A percentile compares a stretch with the other conserved stretches of the same genome.
These are phyloP conservation scores for Vireo altiloquus DNA, from an alignment of 2,113 vertebrate species.

Conservation along the genomic window DNA sequence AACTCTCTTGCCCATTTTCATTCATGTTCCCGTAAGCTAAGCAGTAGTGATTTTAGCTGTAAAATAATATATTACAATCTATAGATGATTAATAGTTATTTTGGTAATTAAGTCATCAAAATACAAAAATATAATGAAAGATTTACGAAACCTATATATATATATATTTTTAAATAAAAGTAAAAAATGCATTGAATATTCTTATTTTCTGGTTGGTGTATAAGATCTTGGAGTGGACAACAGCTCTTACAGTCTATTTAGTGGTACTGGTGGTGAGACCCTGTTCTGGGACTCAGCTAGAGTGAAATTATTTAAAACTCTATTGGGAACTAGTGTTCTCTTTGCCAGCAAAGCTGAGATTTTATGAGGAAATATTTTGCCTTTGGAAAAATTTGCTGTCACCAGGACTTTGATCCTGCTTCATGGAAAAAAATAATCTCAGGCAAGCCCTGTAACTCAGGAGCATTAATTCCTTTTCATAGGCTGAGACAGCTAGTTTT, in stretches of 20 bases:
- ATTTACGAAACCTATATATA: background rate
- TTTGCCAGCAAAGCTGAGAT: background rate
- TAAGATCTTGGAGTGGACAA: background rate
- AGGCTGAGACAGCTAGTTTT: background rate
- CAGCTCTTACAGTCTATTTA: background rate
- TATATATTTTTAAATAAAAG: background rate
- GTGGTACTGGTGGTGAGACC: background rate
- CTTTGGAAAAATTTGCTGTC: background rate
- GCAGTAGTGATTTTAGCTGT: background rate
- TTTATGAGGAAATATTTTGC: background rate
- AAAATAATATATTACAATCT: background rate
- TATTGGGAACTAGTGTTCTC: background rate
- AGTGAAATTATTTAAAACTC: background rate
- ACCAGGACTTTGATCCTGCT: background rate
- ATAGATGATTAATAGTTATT: background rate
- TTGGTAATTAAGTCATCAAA: background rate
- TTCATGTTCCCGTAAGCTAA: background rate
- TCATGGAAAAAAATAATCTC: background rate
- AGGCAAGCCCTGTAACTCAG: background rate
- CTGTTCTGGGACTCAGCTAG: background rate
- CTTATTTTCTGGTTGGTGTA: background rate
- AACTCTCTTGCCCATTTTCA: background rate
- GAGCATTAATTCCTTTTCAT: background rate
- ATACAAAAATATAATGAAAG: background rate
- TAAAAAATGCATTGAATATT: background rate